phyloP scores from a whole-genome alignment of 2,797 vertebrate species.

The Arrhamphus sclerolepis region DNA sequence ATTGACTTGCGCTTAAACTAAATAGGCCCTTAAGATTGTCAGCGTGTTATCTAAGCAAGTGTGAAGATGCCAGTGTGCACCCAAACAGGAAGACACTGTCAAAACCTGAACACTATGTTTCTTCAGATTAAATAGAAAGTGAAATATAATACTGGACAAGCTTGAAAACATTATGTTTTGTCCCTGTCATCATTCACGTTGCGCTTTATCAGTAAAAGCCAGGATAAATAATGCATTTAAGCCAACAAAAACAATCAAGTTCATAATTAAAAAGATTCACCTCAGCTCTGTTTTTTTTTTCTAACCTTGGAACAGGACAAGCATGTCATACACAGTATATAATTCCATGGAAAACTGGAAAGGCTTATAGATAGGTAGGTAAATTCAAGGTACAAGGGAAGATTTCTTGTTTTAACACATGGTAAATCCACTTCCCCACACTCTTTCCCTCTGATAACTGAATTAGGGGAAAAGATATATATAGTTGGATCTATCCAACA shows the following conservation, averaged over 20 bases:
- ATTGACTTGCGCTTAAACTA: background rate
- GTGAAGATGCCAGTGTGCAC: constrained; percentile 14
- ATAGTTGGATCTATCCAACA: no score
- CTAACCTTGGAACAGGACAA: no score
- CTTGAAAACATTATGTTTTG: constrained; percentile 50
- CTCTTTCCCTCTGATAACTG: no score
- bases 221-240: constrained; percentile 63
- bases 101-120: constrained; percentile 29
- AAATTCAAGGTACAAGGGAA: no score
- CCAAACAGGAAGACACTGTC: constrained; percentile 33
- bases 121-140: constrained; percentile 30
- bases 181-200: constrained; percentile 37
- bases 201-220: constrained; percentile 40
- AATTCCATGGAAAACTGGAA: no score
- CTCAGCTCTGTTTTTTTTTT: constrained; percentile 38
- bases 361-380: no score
- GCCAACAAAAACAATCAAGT: constrained; percentile 48
- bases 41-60: constrained; percentile 13
- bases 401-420: no score
- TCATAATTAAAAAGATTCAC: constrained; percentile 46
- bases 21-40: constrained; percentile 12
- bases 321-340: no score
- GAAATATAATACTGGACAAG: constrained; percentile 37
- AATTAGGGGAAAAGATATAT: no score
- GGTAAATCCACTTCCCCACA: no score